Evolutionary conservation across 2,888 invertebrate genomes (phyloP), one percentile per base, ranked within the genome.

Genomic region (Drosophila lutescens): DNA sequence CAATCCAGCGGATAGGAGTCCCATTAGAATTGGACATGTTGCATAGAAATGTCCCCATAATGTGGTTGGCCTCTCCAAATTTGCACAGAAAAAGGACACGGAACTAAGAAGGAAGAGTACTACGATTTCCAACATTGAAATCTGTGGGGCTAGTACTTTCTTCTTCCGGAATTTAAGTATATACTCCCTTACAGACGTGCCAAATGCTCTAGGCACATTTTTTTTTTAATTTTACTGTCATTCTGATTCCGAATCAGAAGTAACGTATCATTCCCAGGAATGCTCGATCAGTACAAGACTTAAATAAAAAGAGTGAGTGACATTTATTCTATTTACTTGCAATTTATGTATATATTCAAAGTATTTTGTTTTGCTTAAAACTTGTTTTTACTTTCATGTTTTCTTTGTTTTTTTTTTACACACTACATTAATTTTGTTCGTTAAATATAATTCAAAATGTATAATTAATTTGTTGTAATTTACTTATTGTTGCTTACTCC

Each of bases 251-350:
- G 2, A 38, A 9, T 17, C 13, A 3, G 13, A 12, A 12, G 9
- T 20, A 4, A 26, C 6, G 7, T 9, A 3, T 23, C 0, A 53
- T 46, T 34, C 23, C 54, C 43, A 38, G 12, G 17, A 63, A 17
- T 55, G 15, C 15, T 58, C 40, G 43, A 72, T 43, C 44, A 57
- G 61, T 47, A 55, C 49, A 68, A 50, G 23, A 47, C 8, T 67
- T 75, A 86, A 88, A 86, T 80, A 86, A 88, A 84, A 86, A 88
- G 81, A 86, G 71, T 78, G 81, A 84, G 72, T 83, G 80, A 88
- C 79, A 88, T 80, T 86, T 88, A 86, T 80, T 86, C 88, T 88
- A 85, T 80, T 88, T 85, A 84, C 86, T 88, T 88, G 86, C 86
- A 83, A 80, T 88, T 88, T 83, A 86, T 87, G 71, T 88, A 83